Evolutionary conservation across 2,888 invertebrate genomes (phyloP), one percentile per base, ranked within the genome.

Genomic region (Helobdella robusta): DNA sequence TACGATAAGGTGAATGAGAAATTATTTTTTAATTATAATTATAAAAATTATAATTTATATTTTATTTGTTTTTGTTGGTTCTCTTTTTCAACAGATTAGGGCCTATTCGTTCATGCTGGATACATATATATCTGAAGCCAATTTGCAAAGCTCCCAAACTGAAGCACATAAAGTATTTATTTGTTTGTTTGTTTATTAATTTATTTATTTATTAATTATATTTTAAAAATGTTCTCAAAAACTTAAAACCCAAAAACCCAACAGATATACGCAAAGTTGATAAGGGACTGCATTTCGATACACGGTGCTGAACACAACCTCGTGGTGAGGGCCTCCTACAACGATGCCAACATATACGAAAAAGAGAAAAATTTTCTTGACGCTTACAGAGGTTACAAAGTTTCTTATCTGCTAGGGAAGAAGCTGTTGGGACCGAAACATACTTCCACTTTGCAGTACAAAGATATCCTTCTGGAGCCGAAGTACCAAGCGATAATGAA

Each of bases 341-440:
- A 72, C 60, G 65, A 66, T n/a, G 72, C 63, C 36, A 72, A 70
- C 44, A 66, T 69, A 59, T 68, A 67, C 40, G 72, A 72, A 48
- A 69, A 69, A 25, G 56, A 35, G 0, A 67, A 68, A 2, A 61
- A 72, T 46, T 66, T 67, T 23, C 11, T 64, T 25, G 58, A 65
- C 34, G 68, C 70, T 11, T 70, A 68, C 35, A 65, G 67, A 6
- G 40, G 40, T 40, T 71, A 67, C 60, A 23, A 34, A 36, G 48
- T 50, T 15, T 64, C 66, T 50, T 65, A 69, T 25, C 20, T 46
- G 15, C n/a, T 68, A 59, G 54, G 50, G 8, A 59, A 54, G 18
- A 50, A 40, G 20, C 44, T 68, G 18, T 68, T 64, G 20, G 68
- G 68, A 23, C 32, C 36, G 23, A 2, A 25, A 2, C 62, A 62